phyloP scores from a whole-genome alignment of 2,888 invertebrate genomes.

The Napeogenes inachia region DNA sequence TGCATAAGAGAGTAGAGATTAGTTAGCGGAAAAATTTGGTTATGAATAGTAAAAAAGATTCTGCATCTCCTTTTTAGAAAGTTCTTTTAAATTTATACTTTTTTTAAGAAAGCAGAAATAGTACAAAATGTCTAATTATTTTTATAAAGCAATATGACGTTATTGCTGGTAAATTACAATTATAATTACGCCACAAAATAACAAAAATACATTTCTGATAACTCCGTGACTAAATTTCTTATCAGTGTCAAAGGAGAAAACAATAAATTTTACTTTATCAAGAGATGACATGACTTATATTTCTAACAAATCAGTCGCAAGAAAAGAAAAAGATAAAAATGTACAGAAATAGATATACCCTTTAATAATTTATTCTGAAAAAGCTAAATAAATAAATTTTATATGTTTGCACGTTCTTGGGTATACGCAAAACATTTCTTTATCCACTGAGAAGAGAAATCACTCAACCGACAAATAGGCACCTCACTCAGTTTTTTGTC shows the following conservation, averaged over 20 bases:
- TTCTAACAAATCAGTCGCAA: conserved; percentile 14
- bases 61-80: too few relatives aligned
- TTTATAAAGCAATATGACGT: too few relatives aligned
- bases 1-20: conserved; percentile 13
- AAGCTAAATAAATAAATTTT: background rate
- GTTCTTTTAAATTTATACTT: too few relatives aligned
- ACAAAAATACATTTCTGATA: conserved; percentile 38
- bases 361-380: background rate
- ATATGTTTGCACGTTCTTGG: background rate
- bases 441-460: background rate
- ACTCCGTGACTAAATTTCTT: conserved; percentile 55
- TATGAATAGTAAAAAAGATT: background rate
- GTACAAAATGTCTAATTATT: too few relatives aligned
- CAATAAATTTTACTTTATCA: conserved; percentile 61
- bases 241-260: conserved; percentile 41
- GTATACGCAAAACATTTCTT: background rate
- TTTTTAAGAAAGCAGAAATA: too few relatives aligned
- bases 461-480: conserved; percentile 6
- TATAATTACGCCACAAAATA: background rate
- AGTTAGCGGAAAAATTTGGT: conserved; percentile 1
- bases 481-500: conserved; percentile 3
- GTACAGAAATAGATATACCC: background rate
- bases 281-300: conserved; percentile 29
- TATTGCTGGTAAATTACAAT: background rate
- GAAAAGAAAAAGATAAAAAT: conserved; percentile 30